These are phyloP conservation scores for Pseudococcus jackbeardsleyi DNA, from an alignment of 2,888 invertebrate species.

Conservation along the genomic window DNA sequence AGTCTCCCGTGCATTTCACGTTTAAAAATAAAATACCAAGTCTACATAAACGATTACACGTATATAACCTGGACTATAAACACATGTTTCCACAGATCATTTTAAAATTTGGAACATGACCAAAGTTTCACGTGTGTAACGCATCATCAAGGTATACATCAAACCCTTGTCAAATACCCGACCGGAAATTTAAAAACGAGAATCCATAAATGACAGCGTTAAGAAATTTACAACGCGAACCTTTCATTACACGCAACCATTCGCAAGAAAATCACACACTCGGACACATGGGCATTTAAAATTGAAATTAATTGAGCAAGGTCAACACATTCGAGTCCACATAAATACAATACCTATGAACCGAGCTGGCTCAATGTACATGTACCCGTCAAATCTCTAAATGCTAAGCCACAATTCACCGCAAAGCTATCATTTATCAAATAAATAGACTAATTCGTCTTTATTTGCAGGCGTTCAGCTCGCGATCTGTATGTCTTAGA, in stretches of 20 bases:
- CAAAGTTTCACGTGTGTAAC: constrained; percentile 28
- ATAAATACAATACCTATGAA: background rate
- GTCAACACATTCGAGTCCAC: background rate
- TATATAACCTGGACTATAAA: background rate
- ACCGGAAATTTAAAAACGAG: constrained; percentile 14
- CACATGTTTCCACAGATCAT: background rate
- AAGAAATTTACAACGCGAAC: background rate
- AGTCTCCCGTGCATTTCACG: background rate
- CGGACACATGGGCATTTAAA: background rate
- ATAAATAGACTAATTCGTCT: constrained; percentile 15
- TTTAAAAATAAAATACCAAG: background rate
- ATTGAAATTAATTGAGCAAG: background rate
- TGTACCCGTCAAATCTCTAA: background rate
- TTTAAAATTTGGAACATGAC: background rate
- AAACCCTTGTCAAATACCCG: background rate
- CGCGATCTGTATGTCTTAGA: background rate
- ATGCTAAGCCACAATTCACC: background rate
- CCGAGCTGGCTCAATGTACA: background rate
- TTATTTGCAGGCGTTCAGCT: background rate
- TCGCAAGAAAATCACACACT: constrained; percentile 15
- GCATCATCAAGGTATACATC: constrained; percentile 14
- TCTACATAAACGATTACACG: background rate
- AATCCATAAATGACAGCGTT: constrained; percentile 5
- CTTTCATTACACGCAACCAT: background rate
- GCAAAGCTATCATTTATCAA: background rate